A percentile compares a stretch with the other conserved stretches of the same genome.
Evolutionary conservation across 2,888 invertebrate species (phyloP).

Genomic region (Apocheima hispidaria): DNA sequence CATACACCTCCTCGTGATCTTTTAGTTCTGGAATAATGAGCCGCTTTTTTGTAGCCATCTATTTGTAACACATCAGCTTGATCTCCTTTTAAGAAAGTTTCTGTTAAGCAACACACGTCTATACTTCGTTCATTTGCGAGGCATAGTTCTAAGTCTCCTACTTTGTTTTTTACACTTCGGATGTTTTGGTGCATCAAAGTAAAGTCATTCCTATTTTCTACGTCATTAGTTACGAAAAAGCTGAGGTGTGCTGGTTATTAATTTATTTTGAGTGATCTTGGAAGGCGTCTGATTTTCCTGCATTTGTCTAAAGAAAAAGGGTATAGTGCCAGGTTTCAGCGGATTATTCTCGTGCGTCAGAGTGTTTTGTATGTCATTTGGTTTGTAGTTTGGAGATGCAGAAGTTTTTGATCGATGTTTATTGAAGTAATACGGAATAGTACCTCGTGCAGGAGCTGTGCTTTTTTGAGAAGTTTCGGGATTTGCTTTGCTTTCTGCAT

Average conservation of each 20-base stretch:
- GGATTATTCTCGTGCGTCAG: background rate
- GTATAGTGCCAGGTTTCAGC: background rate
- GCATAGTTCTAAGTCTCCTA: background rate
- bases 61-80: background rate
- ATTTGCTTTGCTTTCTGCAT: background rate
- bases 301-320: background rate
- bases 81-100: conserved; percentile 4
- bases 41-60: background rate
- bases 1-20: background rate
- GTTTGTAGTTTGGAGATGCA: background rate
- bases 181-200: background rate
- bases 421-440: conserved; percentile 2
- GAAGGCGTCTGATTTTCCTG: no score
- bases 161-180: background rate
- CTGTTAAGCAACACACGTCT: background rate
- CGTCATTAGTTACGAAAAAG: background rate
- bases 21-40: background rate
- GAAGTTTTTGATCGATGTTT: background rate
- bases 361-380: background rate
- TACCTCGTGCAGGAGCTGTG: background rate
- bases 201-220: background rate
- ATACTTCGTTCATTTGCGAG: background rate
- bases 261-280: background rate
- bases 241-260: background rate
- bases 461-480: no score